Base-by-base conservation (phyloP, 2,888 invertebrate species). In the Opisthograptis luteolata region DNA sequence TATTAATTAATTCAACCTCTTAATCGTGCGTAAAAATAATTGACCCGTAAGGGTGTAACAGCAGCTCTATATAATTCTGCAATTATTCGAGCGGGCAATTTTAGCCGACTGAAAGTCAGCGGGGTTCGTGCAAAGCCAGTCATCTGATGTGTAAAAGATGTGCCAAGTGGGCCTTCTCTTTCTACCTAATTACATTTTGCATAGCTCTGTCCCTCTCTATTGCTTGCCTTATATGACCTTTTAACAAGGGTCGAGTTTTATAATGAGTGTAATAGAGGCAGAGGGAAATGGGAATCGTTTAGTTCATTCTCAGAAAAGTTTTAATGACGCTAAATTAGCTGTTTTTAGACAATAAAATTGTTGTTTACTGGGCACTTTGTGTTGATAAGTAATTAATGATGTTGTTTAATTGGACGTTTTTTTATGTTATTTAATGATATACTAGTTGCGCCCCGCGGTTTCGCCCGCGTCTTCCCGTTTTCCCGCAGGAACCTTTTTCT, bases 91-190 rank as follows among this genome's bases (percentile, higher is more conserved):
- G 71, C 73, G 74, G 74, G 71, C 70, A 81, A 79, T 76, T 80
- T 77, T 70, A 73, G 51, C 55, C 35, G 64, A 58, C 70, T 73
- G 71, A 63, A 79, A 81, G 79, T 74, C 62, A 58, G 25, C 47
- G 58, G 64, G 63, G 60, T 64, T 62, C 65, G 67, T 37, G 52
- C 70, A 63, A 73, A 75, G 71, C 73, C 76, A 74, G 78, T 75
- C 78, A 81, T 72, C 69, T 81, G 81, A 81, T 79, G 82, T 83
- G 81, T 79, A 79, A 84, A 83, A 80, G 76, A 81, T 81, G 73
- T 79, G 73, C 70, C 61, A 68, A 64, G 61, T 44, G 25, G 14
- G 20, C 25, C 32, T 28, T 54, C 58, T 55, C 56, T 54, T 34
- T 61, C 57, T 24, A 9, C 17, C 56, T 13, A 27, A 6, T 19